Percentiles rank a stretch among this genome's conserved stretches.
Conservation (phyloP, 2,113 vertebrate genomes). For the Raja brachyura region DNA sequence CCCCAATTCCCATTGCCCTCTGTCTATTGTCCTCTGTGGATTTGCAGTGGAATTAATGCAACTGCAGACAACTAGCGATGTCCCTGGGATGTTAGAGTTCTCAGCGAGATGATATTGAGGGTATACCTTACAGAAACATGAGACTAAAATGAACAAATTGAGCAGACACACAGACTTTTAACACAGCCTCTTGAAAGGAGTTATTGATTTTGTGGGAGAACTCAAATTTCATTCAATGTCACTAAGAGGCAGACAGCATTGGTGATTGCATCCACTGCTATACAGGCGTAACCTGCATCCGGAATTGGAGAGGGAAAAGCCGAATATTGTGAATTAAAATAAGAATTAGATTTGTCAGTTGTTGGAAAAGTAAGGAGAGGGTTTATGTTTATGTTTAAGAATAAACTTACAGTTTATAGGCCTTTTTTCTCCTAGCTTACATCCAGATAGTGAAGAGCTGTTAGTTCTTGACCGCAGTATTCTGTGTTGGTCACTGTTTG, state of each 20-base stretch:
- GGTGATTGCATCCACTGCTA: neutral
- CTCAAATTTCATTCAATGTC: no score
- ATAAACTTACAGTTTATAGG: neutral
- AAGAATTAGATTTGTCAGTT: neutral
- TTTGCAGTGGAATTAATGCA: neutral
- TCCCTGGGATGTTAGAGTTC: neutral
- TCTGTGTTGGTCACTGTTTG: neutral
- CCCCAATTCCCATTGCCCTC: neutral
- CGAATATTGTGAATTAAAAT: neutral
- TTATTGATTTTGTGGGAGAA: neutral
- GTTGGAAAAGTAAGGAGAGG: neutral
- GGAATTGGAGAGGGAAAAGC: neutral
- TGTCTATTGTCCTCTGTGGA: neutral
- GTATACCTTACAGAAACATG: neutral
- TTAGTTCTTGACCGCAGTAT: neutral
- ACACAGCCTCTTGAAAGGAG: neutral
- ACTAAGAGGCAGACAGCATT: neutral
- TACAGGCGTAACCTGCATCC: neutral
- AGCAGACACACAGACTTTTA: neutral
- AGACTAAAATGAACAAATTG: neutral
- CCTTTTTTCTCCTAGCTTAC: neutral
- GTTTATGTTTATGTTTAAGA: neutral
- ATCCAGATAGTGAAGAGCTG: neutral
- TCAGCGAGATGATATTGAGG: neutral
- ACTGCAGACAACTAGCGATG: neutral